These are phyloP conservation scores for Selene dorsalis DNA, from an alignment of 2,797 vertebrate species.

Conservation along the genomic window DNA sequence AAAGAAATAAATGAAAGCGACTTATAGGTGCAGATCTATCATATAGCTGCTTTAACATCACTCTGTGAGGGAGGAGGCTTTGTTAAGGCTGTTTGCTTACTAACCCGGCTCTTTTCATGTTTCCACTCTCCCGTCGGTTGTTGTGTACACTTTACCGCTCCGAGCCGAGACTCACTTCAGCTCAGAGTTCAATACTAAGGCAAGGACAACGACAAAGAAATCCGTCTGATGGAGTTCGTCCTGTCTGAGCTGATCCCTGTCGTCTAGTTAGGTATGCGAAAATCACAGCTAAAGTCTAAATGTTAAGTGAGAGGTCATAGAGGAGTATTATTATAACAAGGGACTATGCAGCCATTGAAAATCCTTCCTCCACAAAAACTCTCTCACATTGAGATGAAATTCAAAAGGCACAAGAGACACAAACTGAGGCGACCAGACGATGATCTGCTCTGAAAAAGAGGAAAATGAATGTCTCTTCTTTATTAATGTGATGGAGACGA, in stretches of 20 bases:
- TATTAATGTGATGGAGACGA: not conserved
- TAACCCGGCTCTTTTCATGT: not conserved
- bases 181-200: not conserved
- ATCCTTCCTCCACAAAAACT: not conserved
- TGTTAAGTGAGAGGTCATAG: not conserved
- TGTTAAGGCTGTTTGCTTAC: not conserved
- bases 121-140: not conserved
- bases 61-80: not conserved
- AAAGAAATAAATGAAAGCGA: constrained; percentile 14
- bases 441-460: not conserved
- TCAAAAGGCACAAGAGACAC: not conserved
- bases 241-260: not conserved
- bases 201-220: not conserved
- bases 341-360: too few species aligned
- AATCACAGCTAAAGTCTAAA: not conserved
- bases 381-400: not conserved
- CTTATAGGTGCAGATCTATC: not conserved
- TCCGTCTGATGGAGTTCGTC: not conserved
- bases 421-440: not conserved
- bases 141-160: not conserved
- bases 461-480: not conserved
- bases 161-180: not conserved
- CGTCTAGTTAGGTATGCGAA: not conserved
- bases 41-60: not conserved
- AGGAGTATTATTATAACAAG: not conserved